These are phyloP conservation scores for Egretta garzetta DNA, from an alignment of 2,113 vertebrate species.

Conservation along the genomic window DNA sequence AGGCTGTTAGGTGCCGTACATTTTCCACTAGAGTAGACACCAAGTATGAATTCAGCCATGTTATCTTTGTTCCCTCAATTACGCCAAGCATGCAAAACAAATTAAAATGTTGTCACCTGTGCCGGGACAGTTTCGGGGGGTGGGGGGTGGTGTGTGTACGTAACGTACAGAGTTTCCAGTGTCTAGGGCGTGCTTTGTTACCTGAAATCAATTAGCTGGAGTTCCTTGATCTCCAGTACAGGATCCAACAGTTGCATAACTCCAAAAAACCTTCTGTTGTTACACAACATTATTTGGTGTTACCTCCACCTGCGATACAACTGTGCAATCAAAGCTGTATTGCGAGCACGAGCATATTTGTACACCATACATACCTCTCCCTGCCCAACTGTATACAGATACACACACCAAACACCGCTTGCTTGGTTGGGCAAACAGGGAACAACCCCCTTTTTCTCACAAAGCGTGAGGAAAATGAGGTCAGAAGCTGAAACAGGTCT, in stretches of 20 bases:
- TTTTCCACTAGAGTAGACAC: not conserved
- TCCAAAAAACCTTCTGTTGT: not conserved
- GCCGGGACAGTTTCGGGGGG: not conserved
- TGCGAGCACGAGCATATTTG: not conserved
- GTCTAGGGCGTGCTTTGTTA: not conserved
- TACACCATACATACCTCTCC: not conserved
- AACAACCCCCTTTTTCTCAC: not conserved
- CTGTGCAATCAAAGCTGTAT: not conserved
- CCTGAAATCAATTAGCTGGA: not conserved
- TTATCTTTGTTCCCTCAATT: not conserved
- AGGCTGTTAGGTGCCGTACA: not conserved
- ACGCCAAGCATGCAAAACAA: not conserved
- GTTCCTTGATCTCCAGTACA: not conserved
- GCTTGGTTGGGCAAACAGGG: not conserved
- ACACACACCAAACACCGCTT: not conserved
- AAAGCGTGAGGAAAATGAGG: not conserved
- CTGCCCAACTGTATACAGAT: fast-evolving
- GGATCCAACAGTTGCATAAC: not conserved
- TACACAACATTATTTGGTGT: not conserved
- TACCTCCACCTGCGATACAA: not conserved
- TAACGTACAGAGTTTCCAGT: not conserved
- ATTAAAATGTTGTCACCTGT: not conserved
- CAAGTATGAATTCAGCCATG: not conserved
- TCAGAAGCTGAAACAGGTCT: not conserved
- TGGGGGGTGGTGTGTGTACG: fast-evolving